Evolutionary conservation across 2,888 invertebrate genomes (phyloP).

Genomic region (Eupithecia pulchellata): DNA sequence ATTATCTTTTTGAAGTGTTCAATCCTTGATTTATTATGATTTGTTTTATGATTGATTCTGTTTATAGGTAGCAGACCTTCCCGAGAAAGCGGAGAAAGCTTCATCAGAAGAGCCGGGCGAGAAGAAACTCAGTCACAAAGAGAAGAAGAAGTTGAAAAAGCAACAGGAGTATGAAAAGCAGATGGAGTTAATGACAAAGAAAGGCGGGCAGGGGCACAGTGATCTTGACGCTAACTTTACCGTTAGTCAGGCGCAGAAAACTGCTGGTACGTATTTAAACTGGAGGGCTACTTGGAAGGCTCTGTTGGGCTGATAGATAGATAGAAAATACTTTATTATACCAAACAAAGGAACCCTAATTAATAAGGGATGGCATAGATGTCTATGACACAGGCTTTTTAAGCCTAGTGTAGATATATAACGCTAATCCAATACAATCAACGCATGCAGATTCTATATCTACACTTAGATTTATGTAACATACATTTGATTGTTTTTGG

Average conservation of each 20-base stretch:
- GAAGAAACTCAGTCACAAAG: conserved; percentile 94
- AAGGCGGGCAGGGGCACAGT: conserved; percentile 95
- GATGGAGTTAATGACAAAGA: conserved; percentile 92
- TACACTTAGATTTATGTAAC: no score
- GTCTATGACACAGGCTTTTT: no score
- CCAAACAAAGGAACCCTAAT: no score
- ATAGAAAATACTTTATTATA: no score
- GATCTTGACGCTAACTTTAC: conserved; percentile 97
- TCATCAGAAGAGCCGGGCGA: conserved; percentile 77
- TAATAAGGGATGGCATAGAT: no score
- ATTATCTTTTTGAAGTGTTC: no score
- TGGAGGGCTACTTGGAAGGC: not conserved
- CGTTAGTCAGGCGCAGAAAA: conserved; percentile 93
- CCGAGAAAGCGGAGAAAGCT: conserved; percentile 46
- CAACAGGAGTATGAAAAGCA: conserved; percentile 95
- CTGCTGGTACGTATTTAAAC: conserved; percentile 76
- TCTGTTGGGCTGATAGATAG: no score
- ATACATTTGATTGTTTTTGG: no score
- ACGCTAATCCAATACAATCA: no score
- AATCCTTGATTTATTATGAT: not conserved
- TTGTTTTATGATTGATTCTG: no score
- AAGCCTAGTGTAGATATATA: no score
- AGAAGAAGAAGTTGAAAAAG: conserved; percentile 96
- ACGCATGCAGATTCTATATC: no score
- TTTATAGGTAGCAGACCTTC: conserved; percentile 55